Percentiles rank a stretch among this genome's conserved stretches.
These are phyloP conservation scores for Hylyphantes graminicola DNA, from an alignment of 1,140 invertebrate species.

Conservation along the genomic window DNA sequence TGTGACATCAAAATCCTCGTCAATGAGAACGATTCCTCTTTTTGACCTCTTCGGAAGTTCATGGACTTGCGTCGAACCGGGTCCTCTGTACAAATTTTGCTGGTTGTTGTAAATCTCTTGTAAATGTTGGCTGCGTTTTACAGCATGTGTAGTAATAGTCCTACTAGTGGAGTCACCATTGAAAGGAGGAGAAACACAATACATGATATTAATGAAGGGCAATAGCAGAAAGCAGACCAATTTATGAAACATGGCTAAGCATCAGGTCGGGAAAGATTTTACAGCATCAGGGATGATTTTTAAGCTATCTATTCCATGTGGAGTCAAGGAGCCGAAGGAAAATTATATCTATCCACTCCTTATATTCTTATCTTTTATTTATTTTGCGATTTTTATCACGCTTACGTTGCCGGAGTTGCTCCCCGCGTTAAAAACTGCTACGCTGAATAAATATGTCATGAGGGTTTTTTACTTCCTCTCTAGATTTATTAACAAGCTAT, in stretches of 20 bases:
- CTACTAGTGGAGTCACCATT: too few species aligned
- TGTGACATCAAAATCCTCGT: conserved; percentile 26
- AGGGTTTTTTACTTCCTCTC: not conserved
- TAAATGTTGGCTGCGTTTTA: too few species aligned
- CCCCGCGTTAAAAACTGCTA: conserved; percentile 18
- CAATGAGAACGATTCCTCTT: conserved; percentile 38
- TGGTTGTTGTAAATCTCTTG: too few species aligned
- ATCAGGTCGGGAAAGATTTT: not conserved
- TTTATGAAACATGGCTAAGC: conserved; percentile 11
- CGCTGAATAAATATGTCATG: conserved; percentile 50
- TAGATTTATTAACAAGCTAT: conserved; percentile 22
- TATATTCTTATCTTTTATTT: conserved; percentile 40
- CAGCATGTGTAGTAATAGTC: too few species aligned
- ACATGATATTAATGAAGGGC: not conserved
- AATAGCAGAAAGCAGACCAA: not conserved
- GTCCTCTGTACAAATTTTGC: too few species aligned
- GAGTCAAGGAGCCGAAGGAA: conserved; percentile 7
- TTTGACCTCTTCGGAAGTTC: not conserved
- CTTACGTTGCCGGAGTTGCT: conserved; percentile 2
- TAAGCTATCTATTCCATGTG: not conserved
- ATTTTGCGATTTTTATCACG: conserved; percentile 39
- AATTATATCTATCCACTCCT: conserved; percentile 13
- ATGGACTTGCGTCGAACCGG: too few species aligned
- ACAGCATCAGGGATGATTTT: conserved; percentile 9
- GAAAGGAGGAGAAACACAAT: not conserved